phyloP scores from a whole-genome alignment of 2,888 invertebrate genomes.

The Penaeus monodon region DNA sequence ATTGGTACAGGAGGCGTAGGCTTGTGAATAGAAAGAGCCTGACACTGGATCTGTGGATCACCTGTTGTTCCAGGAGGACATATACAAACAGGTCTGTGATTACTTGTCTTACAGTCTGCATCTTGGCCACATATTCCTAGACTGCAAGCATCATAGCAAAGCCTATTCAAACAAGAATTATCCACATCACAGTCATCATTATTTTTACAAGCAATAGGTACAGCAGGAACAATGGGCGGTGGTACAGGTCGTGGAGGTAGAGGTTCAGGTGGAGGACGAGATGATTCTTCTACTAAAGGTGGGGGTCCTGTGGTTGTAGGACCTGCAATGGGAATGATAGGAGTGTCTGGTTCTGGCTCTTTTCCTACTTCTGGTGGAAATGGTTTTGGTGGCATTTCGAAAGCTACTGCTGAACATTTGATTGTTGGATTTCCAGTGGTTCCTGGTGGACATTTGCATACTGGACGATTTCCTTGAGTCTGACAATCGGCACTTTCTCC shows the following conservation, averaged over 20 bases:
- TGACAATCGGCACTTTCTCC: constrained; percentile 85
- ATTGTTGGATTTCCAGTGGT: constrained; percentile 85
- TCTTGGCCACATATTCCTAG: constrained; percentile 80
- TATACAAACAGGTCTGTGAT: constrained; percentile 78
- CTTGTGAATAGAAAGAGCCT: constrained; percentile 67
- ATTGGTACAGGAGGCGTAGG: constrained; percentile 31
- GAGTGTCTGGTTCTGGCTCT: background rate
- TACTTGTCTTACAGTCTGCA: constrained; percentile 81
- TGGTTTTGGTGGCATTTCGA: constrained; percentile 13
- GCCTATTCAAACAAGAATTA: constrained; percentile 55
- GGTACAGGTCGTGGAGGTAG: constrained; percentile 22
- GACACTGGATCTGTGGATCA: constrained; percentile 82
- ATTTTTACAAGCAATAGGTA: constrained; percentile 49
- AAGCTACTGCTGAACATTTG: constrained; percentile 55
- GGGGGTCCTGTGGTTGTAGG: constrained; percentile 23
- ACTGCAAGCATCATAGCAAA: constrained; percentile 62
- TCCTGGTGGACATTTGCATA: constrained; percentile 87
- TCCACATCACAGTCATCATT: constrained; percentile 49
- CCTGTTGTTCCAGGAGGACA: constrained; percentile 83
- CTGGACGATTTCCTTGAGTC: constrained; percentile 87
- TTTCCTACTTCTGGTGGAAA: constrained; percentile 33
- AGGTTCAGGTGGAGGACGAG: constrained; percentile 12
- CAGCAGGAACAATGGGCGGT: constrained; percentile 16
- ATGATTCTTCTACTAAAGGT: constrained; percentile 11
- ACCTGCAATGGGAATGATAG: constrained; percentile 28